Evolutionary conservation across 2,888 invertebrate species (phyloP).

Genomic region (Mimas tiliae): DNA sequence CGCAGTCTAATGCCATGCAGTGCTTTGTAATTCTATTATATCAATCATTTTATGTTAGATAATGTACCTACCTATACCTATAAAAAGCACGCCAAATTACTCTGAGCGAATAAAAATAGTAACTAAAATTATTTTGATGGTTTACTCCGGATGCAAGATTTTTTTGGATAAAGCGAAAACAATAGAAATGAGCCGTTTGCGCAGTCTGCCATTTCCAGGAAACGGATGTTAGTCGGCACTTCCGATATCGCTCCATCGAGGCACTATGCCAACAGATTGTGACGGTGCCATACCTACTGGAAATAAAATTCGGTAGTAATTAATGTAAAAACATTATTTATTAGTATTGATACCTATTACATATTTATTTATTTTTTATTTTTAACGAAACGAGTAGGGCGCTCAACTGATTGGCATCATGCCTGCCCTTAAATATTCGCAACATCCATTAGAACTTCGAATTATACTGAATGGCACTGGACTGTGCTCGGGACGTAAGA

Average conservation of each 20-base stretch:
- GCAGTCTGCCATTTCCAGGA: conserved; percentile 65
- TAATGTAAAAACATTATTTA: conserved; percentile 31
- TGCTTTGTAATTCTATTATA: no score
- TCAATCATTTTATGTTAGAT: no score
- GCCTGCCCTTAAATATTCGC: no score
- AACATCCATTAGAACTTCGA: no score
- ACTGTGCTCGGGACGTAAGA: no score
- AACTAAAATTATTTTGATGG: conserved; percentile 25
- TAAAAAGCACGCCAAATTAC: neutral
- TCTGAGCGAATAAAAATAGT: neutral
- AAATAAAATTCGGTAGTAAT: conserved; percentile 35
- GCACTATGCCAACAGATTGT: conserved; percentile 64
- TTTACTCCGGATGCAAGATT: conserved; percentile 34
- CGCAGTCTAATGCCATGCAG: no score
- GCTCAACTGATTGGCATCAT: no score
- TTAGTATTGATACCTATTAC: no score
- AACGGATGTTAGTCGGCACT: conserved; percentile 73
- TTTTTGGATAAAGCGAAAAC: conserved; percentile 53
- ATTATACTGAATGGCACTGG: no score
- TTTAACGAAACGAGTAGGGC: no score
- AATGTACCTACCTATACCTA: no score
- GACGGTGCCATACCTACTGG: conserved; percentile 18
- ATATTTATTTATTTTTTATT: neutral
- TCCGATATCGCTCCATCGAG: conserved; percentile 62
- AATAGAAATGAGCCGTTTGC: conserved; percentile 63